Evolutionary conservation across 2,888 invertebrate genomes (phyloP).

Genomic region (Lochmaea capreae): DNA sequence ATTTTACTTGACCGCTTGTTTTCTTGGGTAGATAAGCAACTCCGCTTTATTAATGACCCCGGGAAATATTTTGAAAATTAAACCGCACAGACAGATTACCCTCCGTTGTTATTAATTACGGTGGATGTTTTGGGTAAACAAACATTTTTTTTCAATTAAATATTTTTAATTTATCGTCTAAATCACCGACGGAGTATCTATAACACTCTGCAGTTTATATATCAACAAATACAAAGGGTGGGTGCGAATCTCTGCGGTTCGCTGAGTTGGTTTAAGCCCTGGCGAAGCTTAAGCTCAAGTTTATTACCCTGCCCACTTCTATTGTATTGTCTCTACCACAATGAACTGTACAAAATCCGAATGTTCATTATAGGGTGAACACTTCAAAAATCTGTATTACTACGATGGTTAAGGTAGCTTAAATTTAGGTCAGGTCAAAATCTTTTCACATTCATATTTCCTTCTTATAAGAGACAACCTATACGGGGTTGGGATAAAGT

Average conservation of each 20-base stretch:
- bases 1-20: conserved; percentile 23
- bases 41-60: neutral
- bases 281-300: conserved; percentile 41
- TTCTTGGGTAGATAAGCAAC: neutral
- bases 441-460: no score
- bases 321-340: conserved; percentile 37
- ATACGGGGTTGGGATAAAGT: no score
- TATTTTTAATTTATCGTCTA: neutral
- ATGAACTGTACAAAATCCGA: conserved; percentile 18
- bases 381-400: neutral
- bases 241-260: conserved; percentile 40
- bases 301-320: conserved; percentile 42
- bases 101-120: neutral
- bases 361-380: conserved; percentile 8
- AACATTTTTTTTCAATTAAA: neutral
- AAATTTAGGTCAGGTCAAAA: no score
- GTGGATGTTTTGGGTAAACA: no score
- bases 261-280: conserved; percentile 34
- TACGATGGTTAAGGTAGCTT: no score
- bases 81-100: neutral
- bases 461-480: no score
- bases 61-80: neutral
- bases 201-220: conserved; percentile 41
- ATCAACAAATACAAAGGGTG: conserved; percentile 38
- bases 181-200: conserved; percentile 12